Evolutionary conservation across 2,888 invertebrate genomes (phyloP).

Genomic region (Diplazon laetatorius): DNA sequence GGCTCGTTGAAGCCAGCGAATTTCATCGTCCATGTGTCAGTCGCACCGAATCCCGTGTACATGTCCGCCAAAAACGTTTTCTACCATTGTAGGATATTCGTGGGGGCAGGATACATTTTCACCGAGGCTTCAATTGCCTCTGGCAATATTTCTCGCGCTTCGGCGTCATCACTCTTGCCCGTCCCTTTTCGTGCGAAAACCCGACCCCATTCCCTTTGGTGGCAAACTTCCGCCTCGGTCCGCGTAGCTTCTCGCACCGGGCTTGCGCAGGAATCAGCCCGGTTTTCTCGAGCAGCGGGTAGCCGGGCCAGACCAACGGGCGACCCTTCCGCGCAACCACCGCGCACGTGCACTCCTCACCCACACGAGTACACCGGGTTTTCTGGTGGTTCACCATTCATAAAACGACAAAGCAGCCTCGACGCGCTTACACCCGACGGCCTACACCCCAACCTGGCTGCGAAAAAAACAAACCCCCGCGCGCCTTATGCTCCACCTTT

Average conservation of each 20-base stretch:
- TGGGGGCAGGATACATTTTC: constrained; percentile 46
- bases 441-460: constrained; percentile 18
- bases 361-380: constrained; percentile 14
- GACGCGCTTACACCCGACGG: constrained; percentile 29
- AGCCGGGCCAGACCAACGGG: neutral
- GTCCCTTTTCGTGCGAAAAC: neutral
- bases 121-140: constrained; percentile 23
- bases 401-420: constrained; percentile 56
- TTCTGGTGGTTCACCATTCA: constrained; percentile 50
- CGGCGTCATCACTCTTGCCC: constrained; percentile 14
- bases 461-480: constrained; percentile 34
- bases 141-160: constrained; percentile 41
- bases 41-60: constrained; percentile 31
- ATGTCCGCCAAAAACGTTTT: constrained; percentile 43
- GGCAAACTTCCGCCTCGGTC: constrained; percentile 7
- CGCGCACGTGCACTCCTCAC: constrained; percentile 15
- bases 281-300: neutral
- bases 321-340: neutral
- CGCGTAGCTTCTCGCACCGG: neutral
- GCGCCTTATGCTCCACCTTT: constrained; percentile 33
- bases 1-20: too few relatives aligned
- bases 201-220: constrained; percentile 31
- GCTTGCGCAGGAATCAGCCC: constrained; percentile 7
- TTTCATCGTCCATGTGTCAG: constrained; percentile 5
- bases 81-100: constrained; percentile 40